Evolutionary conservation across 2,888 invertebrate species (phyloP), one percentile per base, ranked within the genome.

Genomic region (Pristionchus japonicus): DNA sequence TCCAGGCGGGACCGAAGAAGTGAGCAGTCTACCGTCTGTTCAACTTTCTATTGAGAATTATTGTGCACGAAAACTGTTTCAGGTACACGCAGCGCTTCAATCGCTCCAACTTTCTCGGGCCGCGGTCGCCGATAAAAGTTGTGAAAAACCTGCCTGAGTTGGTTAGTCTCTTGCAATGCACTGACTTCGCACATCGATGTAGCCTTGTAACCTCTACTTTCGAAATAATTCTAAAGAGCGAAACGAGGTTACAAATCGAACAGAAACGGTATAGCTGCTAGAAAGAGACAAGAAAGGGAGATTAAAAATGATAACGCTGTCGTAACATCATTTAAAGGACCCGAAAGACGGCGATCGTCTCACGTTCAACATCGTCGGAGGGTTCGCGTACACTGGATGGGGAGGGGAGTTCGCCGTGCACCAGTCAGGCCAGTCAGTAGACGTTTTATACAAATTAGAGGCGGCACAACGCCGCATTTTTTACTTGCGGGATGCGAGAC

Each of bases 321-420:
- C n/a, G n/a, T n/a, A n/a, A n/a, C n/a, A n/a, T n/a, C n/a, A n/a
- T n/a, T n/a, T n/a, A n/a, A n/a, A 86, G 86, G 57, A 67, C 15
- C 70, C 49, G 31, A 34, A 47, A 17, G 34, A 49, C 70, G 49
- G 49, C n/a, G 86, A 86, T 31, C 67, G 70, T 9, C 34, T 86
- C 11, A 70, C 67, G 0, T 86, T 86, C 49, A 37, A 70, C 40
- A 27, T 86, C 37, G 47, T 34, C 4, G 86, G 86, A 1, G 86
- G 86, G 13, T 86, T 86, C 86, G 67, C 86, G 11, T 47, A 86
- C 34, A 23, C 47, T 3, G 86, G 70, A 31, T 43, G 34, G 34
- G 86, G 86, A 9, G 86, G 86, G 17, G 86, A 86, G n/a, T 86
- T 86, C 61, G 70, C 86, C 37, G 43, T 86, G 15, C 70, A 86